Base-by-base conservation (phyloP, 53 echinoderm and acorn worm species). In the Zoroaster sp. region DNA sequence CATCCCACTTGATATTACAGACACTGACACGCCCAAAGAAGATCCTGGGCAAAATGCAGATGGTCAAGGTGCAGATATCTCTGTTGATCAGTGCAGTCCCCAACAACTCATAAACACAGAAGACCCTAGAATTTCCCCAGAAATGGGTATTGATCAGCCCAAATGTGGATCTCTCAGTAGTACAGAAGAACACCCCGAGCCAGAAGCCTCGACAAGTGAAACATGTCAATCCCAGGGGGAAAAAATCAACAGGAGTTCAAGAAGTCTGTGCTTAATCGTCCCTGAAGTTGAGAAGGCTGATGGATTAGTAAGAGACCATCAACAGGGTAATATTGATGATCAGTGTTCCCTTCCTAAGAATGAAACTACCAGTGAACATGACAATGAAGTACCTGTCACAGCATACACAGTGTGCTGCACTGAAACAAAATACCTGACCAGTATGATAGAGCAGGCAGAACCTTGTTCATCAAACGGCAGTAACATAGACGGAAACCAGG, bases 351-450 rank as follows among this genome's bases (percentile, higher is more conserved):
- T 11, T 1, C 81, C 66, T 37, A n/a, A 38, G 38, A 81, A 34
- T 81, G 81, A 81, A 33, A 25, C 40, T 37, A 18, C 66, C 44
- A 54, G 63, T 59, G 63, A 59, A 25, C 63, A 81, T 30, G 49
- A 55, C 41, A 47, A 33, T 76, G 66, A 66, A 81, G 81, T 81
- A 81, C 81, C 66, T 66, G 81, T 66, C 45, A 41, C 67, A 43
- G 81, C n/a, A 44, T 66, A 66, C 41, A 21, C 4, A 28, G 42
- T 40, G 32, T 35, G 10, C 42, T 25, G 81, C 40, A 37, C 66
- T 38, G 67, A 28, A 21, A 66, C 37, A 21, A 31, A 23, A 1
- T 37, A 37, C 59, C 33, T 35, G 21, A 1, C 41, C 23, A 13
- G 23, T 11, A 25, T 47, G 3, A 81, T 81, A 41, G 81, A 49